Evolutionary conservation across 2,113 vertebrate species (phyloP).

Genomic region (Ia io): DNA sequence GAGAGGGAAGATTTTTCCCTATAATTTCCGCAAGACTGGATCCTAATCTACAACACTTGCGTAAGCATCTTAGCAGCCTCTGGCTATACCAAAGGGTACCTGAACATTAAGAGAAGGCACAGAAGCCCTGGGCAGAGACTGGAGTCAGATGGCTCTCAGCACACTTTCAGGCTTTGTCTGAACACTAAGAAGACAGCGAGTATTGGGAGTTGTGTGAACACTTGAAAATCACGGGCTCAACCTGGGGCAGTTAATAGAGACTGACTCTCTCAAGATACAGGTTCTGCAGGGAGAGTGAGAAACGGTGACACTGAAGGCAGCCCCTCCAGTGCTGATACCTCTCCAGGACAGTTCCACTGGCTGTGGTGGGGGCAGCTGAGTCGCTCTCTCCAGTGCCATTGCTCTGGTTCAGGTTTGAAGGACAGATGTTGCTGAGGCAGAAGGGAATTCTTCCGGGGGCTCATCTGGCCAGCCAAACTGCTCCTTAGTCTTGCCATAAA

Average conservation of each 20-base stretch:
- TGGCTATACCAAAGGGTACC: background rate
- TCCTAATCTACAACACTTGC: background rate
- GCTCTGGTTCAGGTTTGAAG: constrained; percentile 92
- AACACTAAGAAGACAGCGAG: background rate
- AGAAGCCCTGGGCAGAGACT: background rate
- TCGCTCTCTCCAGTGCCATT: constrained; percentile 91
- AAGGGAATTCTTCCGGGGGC: constrained; percentile 95
- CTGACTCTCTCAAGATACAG: background rate
- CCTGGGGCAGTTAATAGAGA: background rate
- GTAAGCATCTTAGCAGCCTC: background rate
- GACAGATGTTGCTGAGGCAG: constrained; percentile 95
- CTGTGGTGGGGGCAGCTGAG: constrained; percentile 84
- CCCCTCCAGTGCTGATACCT: constrained; percentile 84
- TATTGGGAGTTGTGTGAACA: background rate
- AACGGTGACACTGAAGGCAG: background rate
- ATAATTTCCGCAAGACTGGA: background rate
- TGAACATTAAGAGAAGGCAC: background rate
- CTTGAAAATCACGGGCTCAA: background rate
- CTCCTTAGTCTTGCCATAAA: constrained; percentile 99
- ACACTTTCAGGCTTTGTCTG: background rate
- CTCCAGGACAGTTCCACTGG: constrained; percentile 93
- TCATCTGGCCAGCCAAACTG: constrained; percentile 99
- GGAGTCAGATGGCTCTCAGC: background rate
- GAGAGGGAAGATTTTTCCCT: background rate
- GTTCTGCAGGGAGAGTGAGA: background rate